Percentiles rank a stretch among this genome's conserved stretches.
Evolutionary conservation across 2,113 vertebrate species (phyloP).

Genomic region (Callocephalon fimbriatum): DNA sequence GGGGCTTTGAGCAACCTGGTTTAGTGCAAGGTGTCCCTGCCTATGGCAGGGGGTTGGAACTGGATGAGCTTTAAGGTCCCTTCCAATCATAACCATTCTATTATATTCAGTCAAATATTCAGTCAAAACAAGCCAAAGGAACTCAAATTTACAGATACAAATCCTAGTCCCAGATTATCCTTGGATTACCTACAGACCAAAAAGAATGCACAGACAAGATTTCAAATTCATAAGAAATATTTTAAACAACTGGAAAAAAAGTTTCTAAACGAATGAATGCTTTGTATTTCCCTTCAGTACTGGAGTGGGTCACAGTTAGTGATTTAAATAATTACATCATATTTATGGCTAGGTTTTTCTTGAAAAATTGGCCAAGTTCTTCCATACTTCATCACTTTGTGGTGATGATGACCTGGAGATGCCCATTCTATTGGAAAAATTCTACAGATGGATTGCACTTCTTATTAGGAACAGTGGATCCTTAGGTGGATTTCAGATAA

Average conservation of each 20-base stretch:
- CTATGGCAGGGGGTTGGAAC: background rate
- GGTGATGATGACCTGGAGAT: background rate
- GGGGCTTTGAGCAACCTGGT: background rate
- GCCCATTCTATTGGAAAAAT: background rate
- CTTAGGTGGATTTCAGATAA: conserved; percentile 15
- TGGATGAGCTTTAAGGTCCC: background rate
- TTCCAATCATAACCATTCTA: background rate
- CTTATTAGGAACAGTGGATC: background rate
- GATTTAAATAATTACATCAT: background rate
- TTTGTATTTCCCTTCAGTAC: background rate
- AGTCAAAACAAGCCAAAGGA: background rate
- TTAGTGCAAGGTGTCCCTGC: background rate
- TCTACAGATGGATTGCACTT: background rate
- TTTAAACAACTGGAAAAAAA: background rate
- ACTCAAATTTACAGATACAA: background rate
- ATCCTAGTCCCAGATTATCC: background rate
- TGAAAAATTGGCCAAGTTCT: background rate
- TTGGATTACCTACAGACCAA: background rate
- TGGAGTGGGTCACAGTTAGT: background rate
- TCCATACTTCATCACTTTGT: background rate
- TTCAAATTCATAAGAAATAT: background rate
- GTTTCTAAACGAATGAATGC: background rate
- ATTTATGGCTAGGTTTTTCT: background rate
- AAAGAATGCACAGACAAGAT: background rate
- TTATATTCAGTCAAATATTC: background rate